Conservation (phyloP, 2,797 vertebrate genomes). For the Anguilla obscura region DNA sequence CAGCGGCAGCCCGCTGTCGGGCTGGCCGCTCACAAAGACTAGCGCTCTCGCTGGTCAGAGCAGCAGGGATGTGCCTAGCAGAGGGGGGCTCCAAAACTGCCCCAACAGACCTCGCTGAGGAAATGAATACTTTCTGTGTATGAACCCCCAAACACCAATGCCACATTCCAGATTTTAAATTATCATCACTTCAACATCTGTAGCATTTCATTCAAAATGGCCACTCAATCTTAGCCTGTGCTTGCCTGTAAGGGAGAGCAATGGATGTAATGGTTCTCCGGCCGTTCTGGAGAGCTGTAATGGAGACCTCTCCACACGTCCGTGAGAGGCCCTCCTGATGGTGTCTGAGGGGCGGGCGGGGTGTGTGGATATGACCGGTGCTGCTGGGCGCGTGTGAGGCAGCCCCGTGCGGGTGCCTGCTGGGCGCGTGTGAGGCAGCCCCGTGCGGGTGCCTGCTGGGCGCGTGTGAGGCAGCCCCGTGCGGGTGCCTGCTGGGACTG, state of each 20-base stretch:
- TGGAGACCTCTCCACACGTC: background rate
- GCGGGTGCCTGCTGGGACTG: no score
- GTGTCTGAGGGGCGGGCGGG: background rate
- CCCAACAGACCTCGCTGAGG: background rate
- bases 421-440: no score
- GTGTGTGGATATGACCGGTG: background rate
- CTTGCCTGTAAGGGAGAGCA: background rate
- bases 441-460: no score
- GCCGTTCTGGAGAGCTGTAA: background rate
- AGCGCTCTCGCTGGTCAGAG: constrained; percentile 14
- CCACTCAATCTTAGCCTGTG: background rate
- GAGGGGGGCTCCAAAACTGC: background rate
- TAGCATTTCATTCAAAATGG: background rate
- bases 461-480: no score
- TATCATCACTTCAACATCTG: background rate
- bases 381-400: no score
- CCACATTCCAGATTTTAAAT: background rate
- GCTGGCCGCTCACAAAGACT: background rate
- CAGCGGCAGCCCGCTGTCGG: background rate
- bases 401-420: no score
- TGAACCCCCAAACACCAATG: background rate
- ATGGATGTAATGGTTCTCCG: background rate
- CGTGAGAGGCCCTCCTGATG: background rate
- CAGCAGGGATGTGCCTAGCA: background rate
- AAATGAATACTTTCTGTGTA: background rate